Conservation (phyloP, 2,888 invertebrate species). For the Eledona agricola region DNA sequence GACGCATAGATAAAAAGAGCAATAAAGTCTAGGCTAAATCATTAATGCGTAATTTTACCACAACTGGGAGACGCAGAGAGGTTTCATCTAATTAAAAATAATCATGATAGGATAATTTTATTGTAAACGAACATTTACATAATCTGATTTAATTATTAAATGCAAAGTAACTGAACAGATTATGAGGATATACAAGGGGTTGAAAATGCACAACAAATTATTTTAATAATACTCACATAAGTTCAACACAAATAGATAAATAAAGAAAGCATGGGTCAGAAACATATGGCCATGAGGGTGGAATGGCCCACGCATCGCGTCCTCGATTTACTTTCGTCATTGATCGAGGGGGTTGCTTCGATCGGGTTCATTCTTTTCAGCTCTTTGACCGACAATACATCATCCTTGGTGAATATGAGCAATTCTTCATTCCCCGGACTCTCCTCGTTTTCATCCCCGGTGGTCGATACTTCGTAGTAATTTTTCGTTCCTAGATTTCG, state of each 20-base stretch:
- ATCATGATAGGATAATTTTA: no score
- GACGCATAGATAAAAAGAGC: no score
- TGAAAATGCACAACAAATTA: slow-evolving; percentile 6
- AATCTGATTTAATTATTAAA: no score
- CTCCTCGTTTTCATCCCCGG: slow-evolving; percentile 3
- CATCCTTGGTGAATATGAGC: slow-evolving; percentile 12
- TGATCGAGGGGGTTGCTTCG: background rate
- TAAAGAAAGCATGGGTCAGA: slow-evolving; percentile 17
- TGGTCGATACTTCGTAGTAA: slow-evolving; percentile 26
- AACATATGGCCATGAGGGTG: slow-evolving; percentile 44
- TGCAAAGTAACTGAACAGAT: no score
- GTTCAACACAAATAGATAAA: slow-evolving; percentile 30
- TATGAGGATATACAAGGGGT: background rate
- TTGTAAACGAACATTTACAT: no score
- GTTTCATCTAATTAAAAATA: no score
- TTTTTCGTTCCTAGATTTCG: slow-evolving; percentile 25
- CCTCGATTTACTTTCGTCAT: slow-evolving; percentile 19
- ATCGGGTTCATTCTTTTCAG: background rate
- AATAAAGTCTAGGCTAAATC: no score
- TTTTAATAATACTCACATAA: slow-evolving; percentile 32
- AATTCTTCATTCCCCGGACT: slow-evolving; percentile 4
- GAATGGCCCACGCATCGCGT: slow-evolving; percentile 41
- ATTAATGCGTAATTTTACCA: no score
- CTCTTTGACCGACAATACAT: slow-evolving; percentile 1
- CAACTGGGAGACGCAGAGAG: no score